These are phyloP conservation scores for Macrophya annulata DNA, from an alignment of 2,888 invertebrate species.

Conservation along the genomic window DNA sequence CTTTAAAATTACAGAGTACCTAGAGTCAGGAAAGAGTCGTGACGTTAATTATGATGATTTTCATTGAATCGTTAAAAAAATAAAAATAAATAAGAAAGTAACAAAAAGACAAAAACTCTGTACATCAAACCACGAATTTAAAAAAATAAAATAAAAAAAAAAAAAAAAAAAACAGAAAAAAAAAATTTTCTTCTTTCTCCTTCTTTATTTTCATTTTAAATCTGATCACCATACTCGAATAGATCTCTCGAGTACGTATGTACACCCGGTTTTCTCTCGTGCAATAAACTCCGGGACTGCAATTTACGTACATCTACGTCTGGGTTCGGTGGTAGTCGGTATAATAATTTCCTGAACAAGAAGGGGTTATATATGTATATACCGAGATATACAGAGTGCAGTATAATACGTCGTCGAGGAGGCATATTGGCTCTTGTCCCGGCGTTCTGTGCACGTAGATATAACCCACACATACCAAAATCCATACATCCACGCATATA, in stretches of 20 bases:
- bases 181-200: no score
- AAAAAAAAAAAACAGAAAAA: no score
- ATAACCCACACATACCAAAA: background rate
- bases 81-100: no score
- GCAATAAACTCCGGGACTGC: background rate
- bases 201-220: background rate
- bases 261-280: background rate
- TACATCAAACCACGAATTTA: no score
- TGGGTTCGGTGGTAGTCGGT: conserved; percentile 1
- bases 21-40: no score
- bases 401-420: conserved; percentile 23
- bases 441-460: background rate
- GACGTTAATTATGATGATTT: no score
- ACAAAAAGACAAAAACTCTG: no score
- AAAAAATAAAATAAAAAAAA: no score
- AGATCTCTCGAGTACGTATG: background rate
- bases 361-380: background rate
- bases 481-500: background rate
- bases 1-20: no score
- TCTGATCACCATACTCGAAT: background rate
- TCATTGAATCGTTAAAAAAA: no score
- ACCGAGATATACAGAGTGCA: background rate
- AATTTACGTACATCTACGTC: background rate
- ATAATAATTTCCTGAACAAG: conserved; percentile 23
- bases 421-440: conserved; percentile 50